phyloP scores from a whole-genome alignment of 1,140 invertebrate species.

The Leptoteleia sp. region DNA sequence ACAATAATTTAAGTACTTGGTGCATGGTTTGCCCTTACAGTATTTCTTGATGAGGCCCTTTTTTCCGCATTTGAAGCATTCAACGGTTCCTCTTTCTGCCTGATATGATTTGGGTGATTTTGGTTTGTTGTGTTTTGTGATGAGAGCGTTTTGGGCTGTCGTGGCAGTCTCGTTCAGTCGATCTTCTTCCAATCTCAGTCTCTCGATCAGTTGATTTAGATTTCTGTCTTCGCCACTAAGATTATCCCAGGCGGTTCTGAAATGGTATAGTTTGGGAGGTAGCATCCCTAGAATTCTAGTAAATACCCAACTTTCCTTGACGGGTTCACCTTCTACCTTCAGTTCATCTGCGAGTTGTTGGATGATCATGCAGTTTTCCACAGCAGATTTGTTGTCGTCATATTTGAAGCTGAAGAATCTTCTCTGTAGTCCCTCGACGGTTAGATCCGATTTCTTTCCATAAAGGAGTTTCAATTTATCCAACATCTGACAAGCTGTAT shows the following conservation, averaged over 20 bases:
- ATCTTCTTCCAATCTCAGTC: constrained; percentile 10
- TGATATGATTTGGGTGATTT: background rate
- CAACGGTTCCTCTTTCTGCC: background rate
- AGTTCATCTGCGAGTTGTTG: constrained; percentile 29
- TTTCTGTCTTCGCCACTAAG: background rate
- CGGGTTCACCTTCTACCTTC: background rate
- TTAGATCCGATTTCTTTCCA: constrained; percentile 50
- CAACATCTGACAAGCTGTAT: constrained; percentile 36
- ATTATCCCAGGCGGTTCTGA: constrained; percentile 15
- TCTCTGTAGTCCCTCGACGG: constrained; percentile 36
- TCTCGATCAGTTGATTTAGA: background rate
- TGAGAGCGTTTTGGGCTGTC: background rate
- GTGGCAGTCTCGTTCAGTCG: background rate
- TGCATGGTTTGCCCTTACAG: background rate
- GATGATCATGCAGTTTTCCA: constrained; percentile 63
- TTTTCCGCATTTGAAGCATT: background rate
- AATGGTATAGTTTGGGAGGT: constrained; percentile 7
- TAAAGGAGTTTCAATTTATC: constrained; percentile 50
- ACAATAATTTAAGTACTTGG: background rate
- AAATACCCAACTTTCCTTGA: constrained; percentile 10
- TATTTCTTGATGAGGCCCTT: background rate
- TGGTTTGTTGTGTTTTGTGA: background rate
- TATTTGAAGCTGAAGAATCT: constrained; percentile 53
- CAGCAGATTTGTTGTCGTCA: constrained; percentile 44
- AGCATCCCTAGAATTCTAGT: constrained; percentile 1